phyloP scores from a whole-genome alignment of 2,888 invertebrate species.

The Acleris literana region DNA sequence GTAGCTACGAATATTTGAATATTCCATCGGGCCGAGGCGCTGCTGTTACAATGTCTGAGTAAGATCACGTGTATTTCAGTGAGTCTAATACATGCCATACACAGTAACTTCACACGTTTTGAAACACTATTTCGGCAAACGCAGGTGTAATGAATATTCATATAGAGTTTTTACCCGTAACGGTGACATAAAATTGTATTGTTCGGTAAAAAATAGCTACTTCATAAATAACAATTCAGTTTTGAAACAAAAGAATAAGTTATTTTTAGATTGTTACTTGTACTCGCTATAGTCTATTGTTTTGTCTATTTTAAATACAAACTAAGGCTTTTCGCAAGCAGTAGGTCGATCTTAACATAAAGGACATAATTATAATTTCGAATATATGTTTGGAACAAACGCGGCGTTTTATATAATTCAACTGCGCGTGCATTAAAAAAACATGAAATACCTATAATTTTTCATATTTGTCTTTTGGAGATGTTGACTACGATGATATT shows the following conservation, averaged over 20 bases:
- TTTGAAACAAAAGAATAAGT: constrained; percentile 67
- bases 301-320: constrained; percentile 44
- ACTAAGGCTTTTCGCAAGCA: constrained; percentile 44
- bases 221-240: constrained; percentile 66
- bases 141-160: constrained; percentile 63
- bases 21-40: too few relatives aligned
- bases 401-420: too few relatives aligned
- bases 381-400: too few relatives aligned
- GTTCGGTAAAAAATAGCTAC: constrained; percentile 71
- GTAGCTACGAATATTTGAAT: too few relatives aligned
- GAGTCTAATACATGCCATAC: neutral
- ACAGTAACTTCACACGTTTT: constrained; percentile 34
- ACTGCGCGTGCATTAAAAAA: too few relatives aligned
- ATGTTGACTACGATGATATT: too few relatives aligned
- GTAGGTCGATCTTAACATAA: neutral
- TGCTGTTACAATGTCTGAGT: too few relatives aligned
- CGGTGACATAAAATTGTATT: constrained; percentile 75
- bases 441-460: too few relatives aligned
- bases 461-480: too few relatives aligned
- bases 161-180: constrained; percentile 71
- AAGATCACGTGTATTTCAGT: neutral
- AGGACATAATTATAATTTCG: too few relatives aligned
- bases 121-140: constrained; percentile 39
- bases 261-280: constrained; percentile 54
- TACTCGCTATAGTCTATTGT: constrained; percentile 43